Base-by-base conservation (phyloP, 2,888 invertebrate species). In the Hyalella azteca region DNA sequence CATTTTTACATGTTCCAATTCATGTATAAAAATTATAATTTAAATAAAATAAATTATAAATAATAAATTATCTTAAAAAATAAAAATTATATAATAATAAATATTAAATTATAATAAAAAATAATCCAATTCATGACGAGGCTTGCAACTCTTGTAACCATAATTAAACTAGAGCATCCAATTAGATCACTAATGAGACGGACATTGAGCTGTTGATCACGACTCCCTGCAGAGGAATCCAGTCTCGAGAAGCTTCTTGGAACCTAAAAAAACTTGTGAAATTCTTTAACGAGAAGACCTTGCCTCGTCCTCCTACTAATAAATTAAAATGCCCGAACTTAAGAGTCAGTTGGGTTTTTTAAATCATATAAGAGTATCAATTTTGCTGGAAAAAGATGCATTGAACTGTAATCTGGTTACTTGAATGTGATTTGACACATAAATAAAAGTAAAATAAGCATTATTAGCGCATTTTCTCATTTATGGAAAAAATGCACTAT, bases 111-210 rank as follows among this genome's bases (percentile, higher is more conserved):
- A 54, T 26, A 26, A 5, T 22, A 26, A n/a, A 26, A 54, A 26
- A n/a, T n/a, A 7, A 26, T n/a, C n/a, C n/a, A n/a, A n/a, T n/a
- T n/a, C n/a, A n/a, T n/a, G n/a, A n/a, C n/a, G n/a, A n/a, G n/a
- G n/a, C n/a, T n/a, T n/a, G n/a, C n/a, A 54, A 7, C 7, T 50
- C 15, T 2, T 15, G 22, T 19, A 50, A 50, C 54, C 54, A 54
- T 54, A 54, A 54, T 22, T 54, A 54, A 22, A 54, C 26, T 26
- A 29, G 13, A 26, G 22, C 54, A 7, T 7, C 54, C 54, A 54
- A 54, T 54, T 54, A 54, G 54, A 54, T 22, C 54, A 26, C 54
- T 54, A 54, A 54, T 54, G 54, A 54, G 54, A 54, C 54, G 29
- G 54, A 54, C 29, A 54, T 54, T 26, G 54, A 54, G 54, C 54